Evolutionary conservation across 2,797 vertebrate genomes (phyloP).

Genomic region (Rhincodon typus): DNA sequence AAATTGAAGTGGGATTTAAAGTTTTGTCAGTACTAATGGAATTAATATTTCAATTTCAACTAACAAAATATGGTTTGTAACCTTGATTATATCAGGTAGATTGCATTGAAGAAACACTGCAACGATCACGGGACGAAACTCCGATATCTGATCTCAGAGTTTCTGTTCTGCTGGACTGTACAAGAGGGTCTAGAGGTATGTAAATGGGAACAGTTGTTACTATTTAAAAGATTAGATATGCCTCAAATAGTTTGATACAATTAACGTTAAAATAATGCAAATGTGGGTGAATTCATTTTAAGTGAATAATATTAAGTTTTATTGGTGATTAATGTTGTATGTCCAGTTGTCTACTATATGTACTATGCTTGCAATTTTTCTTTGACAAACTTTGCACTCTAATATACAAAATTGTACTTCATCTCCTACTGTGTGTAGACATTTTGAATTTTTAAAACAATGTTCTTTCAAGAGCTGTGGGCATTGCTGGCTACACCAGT

Average conservation of each 20-base stretch:
- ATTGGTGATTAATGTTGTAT: background rate
- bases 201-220: constrained; percentile 16
- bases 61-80: background rate
- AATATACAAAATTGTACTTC: background rate
- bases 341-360: background rate
- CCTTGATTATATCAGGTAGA: constrained; percentile 66
- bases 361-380: background rate
- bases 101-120: constrained; percentile 78
- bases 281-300: background rate
- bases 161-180: constrained; percentile 84
- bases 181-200: constrained; percentile 84
- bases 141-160: constrained; percentile 65
- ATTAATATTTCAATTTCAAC: background rate
- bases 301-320: background rate
- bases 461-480: too few relatives aligned
- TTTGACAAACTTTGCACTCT: background rate
- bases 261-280: background rate
- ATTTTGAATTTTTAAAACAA: background rate
- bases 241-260: background rate
- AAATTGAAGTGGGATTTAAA: background rate
- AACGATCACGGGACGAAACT: constrained; percentile 58
- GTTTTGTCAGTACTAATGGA: background rate
- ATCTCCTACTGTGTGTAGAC: background rate
- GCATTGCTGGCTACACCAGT: too few relatives aligned
- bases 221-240: background rate